A percentile compares a stretch with the other conserved stretches of the same genome.
These are phyloP conservation scores for Platalea minor DNA, from an alignment of 2,797 vertebrate genomes.

Conservation along the genomic window DNA sequence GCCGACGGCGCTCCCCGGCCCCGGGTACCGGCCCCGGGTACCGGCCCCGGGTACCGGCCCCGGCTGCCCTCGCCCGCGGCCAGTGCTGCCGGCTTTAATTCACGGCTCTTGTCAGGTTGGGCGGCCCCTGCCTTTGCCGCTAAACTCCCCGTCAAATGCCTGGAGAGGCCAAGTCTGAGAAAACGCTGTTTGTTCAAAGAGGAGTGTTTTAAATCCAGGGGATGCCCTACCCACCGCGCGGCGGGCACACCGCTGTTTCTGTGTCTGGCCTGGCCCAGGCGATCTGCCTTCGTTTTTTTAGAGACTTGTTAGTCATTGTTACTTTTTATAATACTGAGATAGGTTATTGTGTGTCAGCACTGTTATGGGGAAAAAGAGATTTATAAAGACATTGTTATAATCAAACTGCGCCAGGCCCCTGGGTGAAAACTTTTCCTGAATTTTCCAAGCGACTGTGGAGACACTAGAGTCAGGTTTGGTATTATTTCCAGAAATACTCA, in stretches of 20 bases:
- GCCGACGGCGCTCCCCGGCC: not conserved
- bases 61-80: fast-evolving
- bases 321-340: not conserved
- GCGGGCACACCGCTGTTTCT: fast-evolving
- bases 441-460: not conserved
- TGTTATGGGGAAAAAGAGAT: fast-evolving
- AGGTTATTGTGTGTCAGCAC: too few species aligned
- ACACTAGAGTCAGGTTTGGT: not conserved
- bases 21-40: too few species aligned
- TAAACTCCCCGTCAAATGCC: fast-evolving
- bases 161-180: fast-evolving
- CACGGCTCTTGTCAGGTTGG: fast-evolving
- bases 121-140: not conserved
- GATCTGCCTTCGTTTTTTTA: fast-evolving
- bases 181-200: fast-evolving
- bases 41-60: fast-evolving
- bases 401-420: fast-evolving
- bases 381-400: not conserved
- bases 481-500: not conserved
- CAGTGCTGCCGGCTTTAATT: fast-evolving
- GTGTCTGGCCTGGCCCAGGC: not conserved
- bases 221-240: fast-evolving
- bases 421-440: not conserved
- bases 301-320: not conserved
- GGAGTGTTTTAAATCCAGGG: fast-evolving